These are phyloP conservation scores for Spicauda simplicius DNA, from an alignment of 2,888 invertebrate species.

Conservation along the genomic window DNA sequence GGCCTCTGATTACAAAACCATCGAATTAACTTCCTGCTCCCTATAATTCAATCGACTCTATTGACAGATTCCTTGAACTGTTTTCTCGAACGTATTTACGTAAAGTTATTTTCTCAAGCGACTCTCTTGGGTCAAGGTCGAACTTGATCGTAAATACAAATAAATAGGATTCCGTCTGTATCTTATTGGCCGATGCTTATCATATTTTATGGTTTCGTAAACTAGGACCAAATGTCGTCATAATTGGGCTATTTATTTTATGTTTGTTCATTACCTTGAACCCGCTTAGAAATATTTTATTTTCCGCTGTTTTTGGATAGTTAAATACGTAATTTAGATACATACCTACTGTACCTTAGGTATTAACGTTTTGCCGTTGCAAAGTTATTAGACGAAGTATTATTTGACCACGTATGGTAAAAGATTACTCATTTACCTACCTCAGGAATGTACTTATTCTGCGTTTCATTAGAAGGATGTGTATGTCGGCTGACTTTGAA, in stretches of 20 bases:
- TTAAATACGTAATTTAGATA: background rate
- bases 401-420: too few species aligned
- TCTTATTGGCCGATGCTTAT: conserved; percentile 75
- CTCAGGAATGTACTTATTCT: too few species aligned
- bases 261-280: conserved; percentile 44
- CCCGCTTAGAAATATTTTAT: conserved; percentile 27
- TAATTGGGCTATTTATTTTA: conserved; percentile 63
- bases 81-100: conserved; percentile 37
- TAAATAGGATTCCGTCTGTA: conserved; percentile 72
- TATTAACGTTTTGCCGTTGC: background rate
- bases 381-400: too few species aligned
- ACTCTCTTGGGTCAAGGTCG: conserved; percentile 66
- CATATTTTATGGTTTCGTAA: conserved; percentile 68
- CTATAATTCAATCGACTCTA: conserved; percentile 45
- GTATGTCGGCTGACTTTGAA: too few species aligned
- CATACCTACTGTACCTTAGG: too few species aligned
- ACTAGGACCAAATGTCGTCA: conserved; percentile 46
- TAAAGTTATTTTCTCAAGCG: conserved; percentile 60
- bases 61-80: conserved; percentile 42
- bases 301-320: background rate
- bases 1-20: conserved; percentile 51
- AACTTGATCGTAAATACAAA: conserved; percentile 76
- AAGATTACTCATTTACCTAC: too few species aligned
- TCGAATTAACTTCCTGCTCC: conserved; percentile 44
- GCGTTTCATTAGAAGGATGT: too few species aligned